Base-by-base conservation (phyloP, 2,113 vertebrate genomes). In the Octodon degus region DNA sequence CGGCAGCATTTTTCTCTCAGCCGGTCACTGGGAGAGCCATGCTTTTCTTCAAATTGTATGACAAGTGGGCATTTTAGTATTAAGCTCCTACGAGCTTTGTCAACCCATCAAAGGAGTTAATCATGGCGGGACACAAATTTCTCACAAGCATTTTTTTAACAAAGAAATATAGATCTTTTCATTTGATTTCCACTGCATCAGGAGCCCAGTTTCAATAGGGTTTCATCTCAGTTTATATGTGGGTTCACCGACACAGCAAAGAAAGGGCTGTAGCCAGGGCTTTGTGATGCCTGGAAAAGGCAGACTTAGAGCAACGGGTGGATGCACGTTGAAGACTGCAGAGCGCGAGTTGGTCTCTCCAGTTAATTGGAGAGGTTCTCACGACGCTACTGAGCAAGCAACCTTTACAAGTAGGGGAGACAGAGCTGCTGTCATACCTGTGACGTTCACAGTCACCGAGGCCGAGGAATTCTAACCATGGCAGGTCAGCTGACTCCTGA, bases 21-120 rank as follows among this genome's bases (percentile, higher is more conserved):
- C 43, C 70, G 47, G 34, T 62, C 22, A 3, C 34, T 30, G 32
- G 74, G 37, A 89, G 90, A 93, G 27, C 55, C 47, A 11, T 43
- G n/a, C n/a, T 65, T 85, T 79, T 20, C 34, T 62, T 79, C 10
- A 7, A 37, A 83, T 62, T 12, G 24, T 84, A 50, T 74, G 27
- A 91, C 80, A 91, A 84, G 55, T 34, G 34, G 14, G 1, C 20
- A 30, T 82, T 86, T 96, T 43, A 79, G 55, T 84, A 62, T 93
- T 37, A 91, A 37, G 37, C 34, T 34, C 43, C 83, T 68, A 7
- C 4, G 30, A 95, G 50, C 53, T 53, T 60, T 89, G 68, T 87
- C 91, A 87, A 2, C 43, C 4, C 53, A 67, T 11, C 62, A 65
- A 65, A 63, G 65, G 50, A 34, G 34, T 20, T 92, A 55, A 37